phyloP scores from a whole-genome alignment of 2,113 vertebrate genomes.

The Apodemus sylvaticus region DNA sequence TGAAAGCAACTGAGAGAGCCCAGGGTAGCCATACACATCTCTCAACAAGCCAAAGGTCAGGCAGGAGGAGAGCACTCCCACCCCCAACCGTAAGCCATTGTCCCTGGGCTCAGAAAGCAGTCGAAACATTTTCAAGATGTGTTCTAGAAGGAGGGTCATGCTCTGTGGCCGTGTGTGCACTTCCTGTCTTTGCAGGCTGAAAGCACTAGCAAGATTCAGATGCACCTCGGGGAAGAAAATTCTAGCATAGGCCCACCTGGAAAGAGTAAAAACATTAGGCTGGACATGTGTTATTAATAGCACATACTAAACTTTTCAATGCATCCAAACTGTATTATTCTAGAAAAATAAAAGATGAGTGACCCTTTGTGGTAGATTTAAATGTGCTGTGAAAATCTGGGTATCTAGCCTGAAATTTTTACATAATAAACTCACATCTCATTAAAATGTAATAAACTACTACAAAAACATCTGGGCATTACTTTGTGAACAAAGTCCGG shows the following conservation, averaged over 20 bases:
- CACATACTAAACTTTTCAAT: constrained; percentile 15
- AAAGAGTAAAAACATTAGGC: not conserved
- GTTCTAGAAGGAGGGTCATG: constrained; percentile 28
- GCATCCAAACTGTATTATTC: not conserved
- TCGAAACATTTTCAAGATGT: constrained; percentile 52
- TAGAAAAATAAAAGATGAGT: not conserved
- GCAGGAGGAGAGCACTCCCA: not conserved
- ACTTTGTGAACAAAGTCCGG: not conserved
- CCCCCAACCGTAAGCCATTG: not conserved
- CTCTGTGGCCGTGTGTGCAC: not conserved
- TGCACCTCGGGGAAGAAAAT: not conserved
- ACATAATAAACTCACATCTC: constrained; percentile 44
- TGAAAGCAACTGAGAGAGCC: not conserved
- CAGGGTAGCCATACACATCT: not conserved
- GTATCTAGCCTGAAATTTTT: constrained; percentile 31
- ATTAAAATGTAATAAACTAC: not conserved
- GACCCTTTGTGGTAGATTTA: not conserved
- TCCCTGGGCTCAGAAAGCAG: constrained; percentile 24
- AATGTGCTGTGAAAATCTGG: not conserved
- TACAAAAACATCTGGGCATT: not conserved
- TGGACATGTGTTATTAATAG: not conserved
- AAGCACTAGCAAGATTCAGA: not conserved
- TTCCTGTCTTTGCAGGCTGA: constrained; percentile 9
- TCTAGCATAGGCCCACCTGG: not conserved
- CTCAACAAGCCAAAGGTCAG: constrained; percentile 51